Conservation (phyloP, 1,140 invertebrate species). For the Brachionus calyciflorus region DNA sequence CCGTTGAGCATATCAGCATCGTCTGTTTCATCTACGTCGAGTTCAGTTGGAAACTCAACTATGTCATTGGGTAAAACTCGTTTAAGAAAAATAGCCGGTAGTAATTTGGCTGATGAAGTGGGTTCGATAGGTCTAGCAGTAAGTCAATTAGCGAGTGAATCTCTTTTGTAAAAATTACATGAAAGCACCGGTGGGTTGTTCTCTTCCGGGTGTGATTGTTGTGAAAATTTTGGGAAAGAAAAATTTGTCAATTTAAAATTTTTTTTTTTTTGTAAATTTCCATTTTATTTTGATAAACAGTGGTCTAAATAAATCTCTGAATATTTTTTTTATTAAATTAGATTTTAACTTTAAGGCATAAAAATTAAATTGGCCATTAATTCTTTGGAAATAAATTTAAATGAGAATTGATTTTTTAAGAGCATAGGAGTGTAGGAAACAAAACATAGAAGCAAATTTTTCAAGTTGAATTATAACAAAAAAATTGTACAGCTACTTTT, state of each 20-base stretch:
- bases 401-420: constrained; percentile 14
- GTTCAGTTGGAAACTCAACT: background rate
- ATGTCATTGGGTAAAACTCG: background rate
- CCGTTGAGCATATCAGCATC: constrained; percentile 34
- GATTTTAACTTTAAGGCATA: too few species aligned
- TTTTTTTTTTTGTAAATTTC: too few species aligned
- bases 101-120: constrained; percentile 13
- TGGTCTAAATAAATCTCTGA: too few species aligned
- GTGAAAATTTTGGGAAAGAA: background rate
- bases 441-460: too few species aligned
- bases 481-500: too few species aligned
- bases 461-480: too few species aligned
- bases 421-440: too few species aligned
- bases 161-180: background rate
- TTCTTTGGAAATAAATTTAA: constrained; percentile 19
- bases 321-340: too few species aligned
- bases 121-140: constrained; percentile 22
- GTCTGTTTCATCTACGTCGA: background rate
- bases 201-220: background rate
- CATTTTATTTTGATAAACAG: too few species aligned
- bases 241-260: too few species aligned
- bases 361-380: too few species aligned
- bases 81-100: background rate
- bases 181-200: background rate
- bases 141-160: constrained; percentile 7